phyloP scores from a whole-genome alignment of 2,113 vertebrate genomes.

The Mormyrus lacerda region DNA sequence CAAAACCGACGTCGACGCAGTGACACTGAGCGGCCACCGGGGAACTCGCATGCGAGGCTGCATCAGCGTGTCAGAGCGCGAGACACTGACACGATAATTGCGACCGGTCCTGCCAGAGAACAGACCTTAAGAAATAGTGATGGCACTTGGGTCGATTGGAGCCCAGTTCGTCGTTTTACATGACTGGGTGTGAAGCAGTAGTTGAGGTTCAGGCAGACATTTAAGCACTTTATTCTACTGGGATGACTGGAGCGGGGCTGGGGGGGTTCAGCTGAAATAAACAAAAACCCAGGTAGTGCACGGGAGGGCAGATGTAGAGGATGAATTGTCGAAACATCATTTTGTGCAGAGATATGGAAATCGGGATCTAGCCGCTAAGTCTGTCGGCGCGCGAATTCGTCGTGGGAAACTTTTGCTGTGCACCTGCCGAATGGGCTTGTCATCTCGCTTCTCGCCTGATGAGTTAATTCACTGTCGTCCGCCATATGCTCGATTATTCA shows the following conservation, averaged over 20 bases:
- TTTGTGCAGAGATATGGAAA: neutral
- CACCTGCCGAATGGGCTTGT: slow-evolving; percentile 47
- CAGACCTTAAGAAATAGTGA: slow-evolving; percentile 71
- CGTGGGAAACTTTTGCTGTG: slow-evolving; percentile 33
- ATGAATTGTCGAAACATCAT: neutral
- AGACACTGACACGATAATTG: slow-evolving; percentile 96
- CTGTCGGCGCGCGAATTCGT: neutral
- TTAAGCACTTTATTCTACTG: neutral
- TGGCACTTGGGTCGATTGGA: slow-evolving; percentile 82
- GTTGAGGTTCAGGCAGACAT: neutral
- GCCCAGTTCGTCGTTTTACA: slow-evolving; percentile 85
- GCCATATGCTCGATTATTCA: slow-evolving; percentile 63
- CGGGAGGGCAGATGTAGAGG: neutral
- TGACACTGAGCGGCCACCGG: slow-evolving; percentile 58
- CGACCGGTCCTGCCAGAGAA: slow-evolving; percentile 79
- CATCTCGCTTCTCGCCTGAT: slow-evolving; percentile 43
- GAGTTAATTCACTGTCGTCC: slow-evolving; percentile 59
- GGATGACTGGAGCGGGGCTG: neutral
- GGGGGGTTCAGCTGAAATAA: slow-evolving; percentile 41
- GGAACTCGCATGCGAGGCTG: slow-evolving; percentile 67
- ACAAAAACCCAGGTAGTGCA: neutral
- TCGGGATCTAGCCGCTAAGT: neutral
- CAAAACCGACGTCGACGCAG: slow-evolving; percentile 33
- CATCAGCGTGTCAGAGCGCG: slow-evolving; percentile 79
- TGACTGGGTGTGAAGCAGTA: slow-evolving; percentile 79